Percentiles rank a stretch among this genome's conserved stretches.
phyloP scores from a whole-genome alignment of 2,113 vertebrate genomes.

The Chinchilla lanigera region DNA sequence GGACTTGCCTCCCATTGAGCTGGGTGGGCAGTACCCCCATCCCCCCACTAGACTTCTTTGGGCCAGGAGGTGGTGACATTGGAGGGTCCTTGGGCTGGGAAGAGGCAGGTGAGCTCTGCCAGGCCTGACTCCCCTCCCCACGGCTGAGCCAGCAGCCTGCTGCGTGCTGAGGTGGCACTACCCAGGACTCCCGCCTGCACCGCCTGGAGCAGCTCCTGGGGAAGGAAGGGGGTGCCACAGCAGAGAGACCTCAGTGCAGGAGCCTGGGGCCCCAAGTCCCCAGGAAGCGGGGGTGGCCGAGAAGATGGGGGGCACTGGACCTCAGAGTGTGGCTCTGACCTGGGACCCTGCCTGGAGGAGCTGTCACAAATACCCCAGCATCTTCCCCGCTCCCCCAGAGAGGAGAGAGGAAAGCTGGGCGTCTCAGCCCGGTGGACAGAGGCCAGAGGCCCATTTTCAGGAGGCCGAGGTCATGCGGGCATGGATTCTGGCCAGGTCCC shows the following conservation, averaged over 20 bases:
- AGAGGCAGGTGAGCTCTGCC: not conserved
- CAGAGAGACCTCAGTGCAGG: not conserved
- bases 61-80: not conserved
- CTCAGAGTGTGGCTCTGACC: not conserved
- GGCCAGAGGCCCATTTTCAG: not conserved
- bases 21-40: not conserved
- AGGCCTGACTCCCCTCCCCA: not conserved
- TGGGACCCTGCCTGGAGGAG: not conserved
- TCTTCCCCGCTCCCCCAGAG: not conserved
- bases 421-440: not conserved
- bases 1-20: not conserved
- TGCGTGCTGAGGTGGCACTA: conserved; percentile 61
- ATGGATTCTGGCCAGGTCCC: not conserved
- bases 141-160: conserved; percentile 65
- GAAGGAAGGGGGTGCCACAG: not conserved
- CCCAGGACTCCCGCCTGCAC: not conserved
- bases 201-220: not conserved
- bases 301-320: not conserved
- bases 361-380: not conserved
- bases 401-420: not conserved
- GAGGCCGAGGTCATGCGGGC: conserved; percentile 11
- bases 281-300: not conserved
- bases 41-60: not conserved
- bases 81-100: conserved; percentile 29
- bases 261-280: not conserved